A percentile compares a stretch with the other conserved stretches of the same genome.
Evolutionary conservation across 2,113 vertebrate genomes (phyloP).

Genomic region (Leucosticte australis): DNA sequence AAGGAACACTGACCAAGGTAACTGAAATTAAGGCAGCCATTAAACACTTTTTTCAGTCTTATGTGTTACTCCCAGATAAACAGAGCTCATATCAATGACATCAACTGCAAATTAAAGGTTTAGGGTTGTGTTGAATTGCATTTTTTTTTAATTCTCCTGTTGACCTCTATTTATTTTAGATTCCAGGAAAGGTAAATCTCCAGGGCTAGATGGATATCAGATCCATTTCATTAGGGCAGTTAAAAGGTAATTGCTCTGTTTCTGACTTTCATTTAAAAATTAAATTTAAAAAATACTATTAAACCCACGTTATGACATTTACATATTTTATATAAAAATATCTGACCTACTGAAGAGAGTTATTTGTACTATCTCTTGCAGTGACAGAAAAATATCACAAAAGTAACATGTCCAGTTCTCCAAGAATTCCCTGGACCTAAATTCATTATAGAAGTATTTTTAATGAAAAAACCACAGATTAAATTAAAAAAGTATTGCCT

Average conservation of each 20-base stretch:
- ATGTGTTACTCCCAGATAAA: slow-evolving; percentile 33
- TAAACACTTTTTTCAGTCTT: slow-evolving; percentile 2
- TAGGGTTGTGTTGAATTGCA: background rate
- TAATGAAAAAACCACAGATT: background rate
- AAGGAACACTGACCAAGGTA: background rate
- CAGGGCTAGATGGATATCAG: background rate
- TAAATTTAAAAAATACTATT: background rate
- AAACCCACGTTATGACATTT: background rate
- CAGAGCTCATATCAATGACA: background rate
- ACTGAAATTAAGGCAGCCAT: slow-evolving; percentile 6
- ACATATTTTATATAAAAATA: background rate
- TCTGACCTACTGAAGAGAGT: background rate
- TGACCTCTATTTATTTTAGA: background rate
- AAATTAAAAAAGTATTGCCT: background rate
- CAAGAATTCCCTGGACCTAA: background rate
- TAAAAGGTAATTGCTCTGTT: background rate
- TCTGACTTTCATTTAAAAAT: background rate
- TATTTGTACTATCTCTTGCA: background rate
- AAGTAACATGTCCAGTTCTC: background rate
- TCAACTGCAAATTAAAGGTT: slow-evolving; percentile 17
- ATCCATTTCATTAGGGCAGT: background rate
- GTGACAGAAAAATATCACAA: background rate
- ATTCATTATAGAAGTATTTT: background rate
- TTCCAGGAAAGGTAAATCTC: background rate
- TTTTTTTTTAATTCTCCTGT: background rate